phyloP scores from a whole-genome alignment of 2,797 vertebrate genomes.

The Gila robusta region DNA sequence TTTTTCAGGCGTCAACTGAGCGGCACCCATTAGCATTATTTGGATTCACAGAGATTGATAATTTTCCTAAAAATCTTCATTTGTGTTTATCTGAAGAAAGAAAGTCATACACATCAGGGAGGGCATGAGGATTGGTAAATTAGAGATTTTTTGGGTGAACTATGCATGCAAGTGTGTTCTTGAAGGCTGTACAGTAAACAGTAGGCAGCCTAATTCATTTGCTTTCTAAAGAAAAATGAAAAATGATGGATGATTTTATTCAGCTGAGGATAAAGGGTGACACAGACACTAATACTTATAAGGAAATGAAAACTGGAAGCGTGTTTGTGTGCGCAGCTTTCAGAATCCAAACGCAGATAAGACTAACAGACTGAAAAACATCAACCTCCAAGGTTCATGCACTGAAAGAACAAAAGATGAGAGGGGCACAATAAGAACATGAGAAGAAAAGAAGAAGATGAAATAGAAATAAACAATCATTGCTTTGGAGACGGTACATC shows the following conservation, averaged over 20 bases:
- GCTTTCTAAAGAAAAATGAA: neutral
- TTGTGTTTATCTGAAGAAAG: no score
- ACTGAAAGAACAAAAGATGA: neutral
- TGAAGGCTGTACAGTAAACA: neutral
- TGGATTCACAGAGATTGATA: no score
- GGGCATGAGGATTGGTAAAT: no score
- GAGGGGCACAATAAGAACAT: neutral
- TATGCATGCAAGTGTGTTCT: neutral
- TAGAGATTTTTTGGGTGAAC: no score
- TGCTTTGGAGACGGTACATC: neutral
- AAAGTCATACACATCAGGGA: no score
- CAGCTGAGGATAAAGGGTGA: neutral
- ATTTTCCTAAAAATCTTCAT: no score
- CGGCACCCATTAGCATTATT: no score
- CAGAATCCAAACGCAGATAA: slow-evolving; percentile 2
- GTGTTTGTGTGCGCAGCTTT: neutral
- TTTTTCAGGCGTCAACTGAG: no score
- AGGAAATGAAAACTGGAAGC: neutral
- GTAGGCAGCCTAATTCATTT: neutral
- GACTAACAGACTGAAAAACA: neutral
- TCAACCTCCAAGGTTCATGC: slow-evolving; percentile 1
- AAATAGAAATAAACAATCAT: neutral
- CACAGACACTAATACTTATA: neutral
- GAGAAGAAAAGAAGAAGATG: slow-evolving; percentile 12
- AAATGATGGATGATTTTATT: neutral